Evolutionary conservation across 2,113 vertebrate genomes (phyloP).

Genomic region (Chauna torquata): DNA sequence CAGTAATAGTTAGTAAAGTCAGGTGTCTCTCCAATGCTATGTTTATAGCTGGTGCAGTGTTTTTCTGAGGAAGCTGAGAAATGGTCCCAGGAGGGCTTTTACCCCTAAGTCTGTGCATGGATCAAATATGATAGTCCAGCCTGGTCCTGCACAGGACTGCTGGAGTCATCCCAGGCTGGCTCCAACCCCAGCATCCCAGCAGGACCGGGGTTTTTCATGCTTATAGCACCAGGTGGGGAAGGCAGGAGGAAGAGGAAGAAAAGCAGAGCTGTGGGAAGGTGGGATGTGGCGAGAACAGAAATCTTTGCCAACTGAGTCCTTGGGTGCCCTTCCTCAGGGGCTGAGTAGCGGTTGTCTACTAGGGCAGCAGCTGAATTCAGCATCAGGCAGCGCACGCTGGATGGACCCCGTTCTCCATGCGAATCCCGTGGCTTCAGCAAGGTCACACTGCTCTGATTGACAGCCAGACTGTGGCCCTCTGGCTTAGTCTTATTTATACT

Average conservation of each 20-base stretch:
- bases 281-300: not conserved
- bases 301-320: not conserved
- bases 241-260: not conserved
- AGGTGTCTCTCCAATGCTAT: not conserved
- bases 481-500: not conserved
- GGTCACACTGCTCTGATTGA: not conserved
- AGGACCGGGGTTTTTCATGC: not conserved
- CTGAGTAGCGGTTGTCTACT: not conserved
- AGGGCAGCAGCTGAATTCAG: not conserved
- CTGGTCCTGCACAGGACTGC: not conserved
- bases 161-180: not conserved
- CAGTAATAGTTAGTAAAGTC: not conserved
- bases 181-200: not conserved
- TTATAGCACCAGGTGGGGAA: not conserved
- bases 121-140: not conserved
- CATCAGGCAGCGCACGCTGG: accelerated
- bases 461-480: not conserved
- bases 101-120: not conserved
- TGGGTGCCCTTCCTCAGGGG: accelerated
- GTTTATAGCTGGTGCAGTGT: not conserved
- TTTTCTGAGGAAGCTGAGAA: not conserved
- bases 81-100: not conserved
- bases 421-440: not conserved
- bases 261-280: not conserved
- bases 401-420: not conserved